Conservation (phyloP, 2,113 vertebrate species). For the Pluvialis apricaria region DNA sequence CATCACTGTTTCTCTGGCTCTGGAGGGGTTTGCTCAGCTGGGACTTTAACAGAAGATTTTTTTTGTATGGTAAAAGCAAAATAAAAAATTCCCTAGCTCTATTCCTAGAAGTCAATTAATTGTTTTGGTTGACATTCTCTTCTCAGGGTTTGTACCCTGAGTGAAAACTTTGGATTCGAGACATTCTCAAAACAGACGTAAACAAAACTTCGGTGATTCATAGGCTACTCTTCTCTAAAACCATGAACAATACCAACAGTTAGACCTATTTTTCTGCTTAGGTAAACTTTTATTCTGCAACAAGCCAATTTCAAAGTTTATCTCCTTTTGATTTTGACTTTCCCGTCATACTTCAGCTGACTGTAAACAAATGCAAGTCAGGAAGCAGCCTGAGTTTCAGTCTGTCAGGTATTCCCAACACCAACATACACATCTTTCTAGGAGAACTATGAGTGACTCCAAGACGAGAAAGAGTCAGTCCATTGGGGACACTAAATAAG, state of each 20-base stretch:
- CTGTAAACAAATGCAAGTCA: background rate
- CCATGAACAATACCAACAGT: background rate
- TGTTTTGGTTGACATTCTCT: background rate
- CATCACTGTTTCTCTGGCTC: background rate
- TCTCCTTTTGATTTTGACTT: background rate
- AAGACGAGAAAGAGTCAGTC: background rate
- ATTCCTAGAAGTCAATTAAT: background rate
- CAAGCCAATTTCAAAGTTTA: background rate
- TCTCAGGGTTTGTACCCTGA: background rate
- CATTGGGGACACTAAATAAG: background rate
- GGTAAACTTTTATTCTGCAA: background rate
- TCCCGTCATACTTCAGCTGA: background rate
- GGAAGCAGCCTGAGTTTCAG: background rate
- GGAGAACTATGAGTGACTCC: background rate
- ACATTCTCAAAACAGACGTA: background rate
- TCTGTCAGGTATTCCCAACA: background rate
- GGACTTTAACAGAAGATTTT: background rate
- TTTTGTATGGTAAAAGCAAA: background rate
- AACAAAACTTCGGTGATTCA: background rate
- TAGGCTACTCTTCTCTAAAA: background rate
- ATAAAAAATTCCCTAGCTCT: background rate
- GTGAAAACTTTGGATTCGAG: background rate
- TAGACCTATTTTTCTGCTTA: background rate
- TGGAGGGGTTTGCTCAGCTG: background rate
- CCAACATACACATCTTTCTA: background rate